These are phyloP conservation scores for Oreochromis grahami DNA, from an alignment of 2,797 vertebrate genomes.

Conservation along the genomic window DNA sequence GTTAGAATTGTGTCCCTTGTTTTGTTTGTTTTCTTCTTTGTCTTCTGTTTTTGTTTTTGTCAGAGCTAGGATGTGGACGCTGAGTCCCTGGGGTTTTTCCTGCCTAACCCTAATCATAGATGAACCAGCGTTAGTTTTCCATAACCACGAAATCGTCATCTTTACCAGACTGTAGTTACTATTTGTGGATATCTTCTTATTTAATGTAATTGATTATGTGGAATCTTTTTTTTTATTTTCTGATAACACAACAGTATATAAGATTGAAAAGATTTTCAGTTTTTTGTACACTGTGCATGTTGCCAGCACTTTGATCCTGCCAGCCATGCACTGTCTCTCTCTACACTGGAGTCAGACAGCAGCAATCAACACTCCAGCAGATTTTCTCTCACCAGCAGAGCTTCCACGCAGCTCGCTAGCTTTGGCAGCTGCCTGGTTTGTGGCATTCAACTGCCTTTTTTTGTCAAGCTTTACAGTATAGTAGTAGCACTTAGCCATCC, in stretches of 20 bases:
- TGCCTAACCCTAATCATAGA: not conserved
- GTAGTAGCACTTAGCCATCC: conserved; percentile 9
- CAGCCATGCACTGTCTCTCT: not conserved
- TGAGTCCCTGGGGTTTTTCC: not conserved
- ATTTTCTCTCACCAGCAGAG: conserved; percentile 22
- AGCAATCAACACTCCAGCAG: conserved; percentile 15
- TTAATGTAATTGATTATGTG: not conserved
- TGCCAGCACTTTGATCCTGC: not conserved
- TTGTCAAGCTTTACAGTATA: not conserved
- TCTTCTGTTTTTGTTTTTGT: not conserved
- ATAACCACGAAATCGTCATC: not conserved
- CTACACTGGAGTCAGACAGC: not conserved
- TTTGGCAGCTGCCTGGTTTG: conserved; percentile 15
- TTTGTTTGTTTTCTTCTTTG: not conserved
- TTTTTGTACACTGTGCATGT: not conserved
- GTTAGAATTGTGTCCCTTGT: not conserved
- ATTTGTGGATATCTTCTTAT: not conserved
- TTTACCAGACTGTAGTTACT: not conserved
- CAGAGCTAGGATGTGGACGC: not conserved
- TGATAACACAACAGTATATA: not conserved
- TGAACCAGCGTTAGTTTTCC: not conserved
- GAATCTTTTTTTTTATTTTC: not conserved
- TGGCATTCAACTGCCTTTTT: not conserved
- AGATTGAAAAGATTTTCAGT: not conserved
- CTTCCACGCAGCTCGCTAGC: conserved; percentile 22